A percentile compares a stretch with the other conserved stretches of the same genome.
These are phyloP conservation scores for Eremophila alpestris DNA, from an alignment of 2,797 vertebrate species.

Conservation along the genomic window DNA sequence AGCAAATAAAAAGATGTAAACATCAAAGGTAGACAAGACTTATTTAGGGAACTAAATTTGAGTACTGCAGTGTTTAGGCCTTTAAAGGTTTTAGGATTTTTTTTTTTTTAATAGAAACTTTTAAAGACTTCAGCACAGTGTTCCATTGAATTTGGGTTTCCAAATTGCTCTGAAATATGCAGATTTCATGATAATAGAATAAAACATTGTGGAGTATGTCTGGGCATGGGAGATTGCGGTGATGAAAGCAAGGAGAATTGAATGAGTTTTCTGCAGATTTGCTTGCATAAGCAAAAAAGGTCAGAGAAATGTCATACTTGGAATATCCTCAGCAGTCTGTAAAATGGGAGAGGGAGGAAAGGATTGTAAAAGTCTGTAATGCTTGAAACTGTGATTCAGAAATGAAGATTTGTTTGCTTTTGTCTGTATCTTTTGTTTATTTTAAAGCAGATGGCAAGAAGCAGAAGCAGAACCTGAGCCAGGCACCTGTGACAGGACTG, in stretches of 20 bases:
- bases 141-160: background rate
- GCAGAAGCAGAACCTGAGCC: constrained; percentile 70
- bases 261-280: background rate
- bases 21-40: background rate
- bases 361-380: background rate
- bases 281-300: background rate
- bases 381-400: background rate
- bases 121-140: background rate
- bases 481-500: constrained; percentile 43
- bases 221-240: background rate
- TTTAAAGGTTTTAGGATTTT: background rate
- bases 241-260: background rate
- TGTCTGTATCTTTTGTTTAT: background rate
- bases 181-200: background rate
- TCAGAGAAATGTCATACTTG: background rate
- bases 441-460: constrained; percentile 74
- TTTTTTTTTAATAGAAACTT: background rate
- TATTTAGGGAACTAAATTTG: background rate
- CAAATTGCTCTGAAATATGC: background rate
- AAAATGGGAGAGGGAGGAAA: background rate
- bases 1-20: background rate
- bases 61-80: background rate
- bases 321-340: background rate
- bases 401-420: background rate
- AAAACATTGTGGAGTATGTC: background rate